These are phyloP conservation scores for Seriola dumerili DNA, from an alignment of 2,113 vertebrate genomes.

Conservation along the genomic window DNA sequence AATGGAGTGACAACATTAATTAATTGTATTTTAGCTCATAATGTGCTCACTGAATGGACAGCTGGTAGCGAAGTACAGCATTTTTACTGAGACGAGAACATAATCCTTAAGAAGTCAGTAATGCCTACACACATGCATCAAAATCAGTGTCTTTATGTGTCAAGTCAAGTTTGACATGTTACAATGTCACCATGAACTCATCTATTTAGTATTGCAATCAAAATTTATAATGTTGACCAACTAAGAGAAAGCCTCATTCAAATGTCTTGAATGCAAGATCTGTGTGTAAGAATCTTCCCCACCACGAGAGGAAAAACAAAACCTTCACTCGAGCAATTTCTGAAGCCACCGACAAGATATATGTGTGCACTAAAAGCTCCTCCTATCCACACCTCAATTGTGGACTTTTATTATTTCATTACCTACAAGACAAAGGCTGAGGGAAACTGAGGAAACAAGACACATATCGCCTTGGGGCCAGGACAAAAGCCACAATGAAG, in stretches of 20 bases:
- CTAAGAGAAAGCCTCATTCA: too few relatives aligned
- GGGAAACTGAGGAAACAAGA: slow-evolving; percentile 2
- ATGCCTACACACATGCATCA: not conserved
- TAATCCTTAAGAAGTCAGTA: not conserved
- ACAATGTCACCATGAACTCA: too few relatives aligned
- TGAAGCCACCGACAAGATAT: not conserved
- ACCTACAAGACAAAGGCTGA: slow-evolving; percentile 10
- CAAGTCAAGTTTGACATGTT: too few relatives aligned
- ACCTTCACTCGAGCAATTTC: not conserved
- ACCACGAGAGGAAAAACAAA: not conserved
- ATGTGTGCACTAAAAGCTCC: slow-evolving; percentile 6
- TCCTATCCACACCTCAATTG: not conserved
- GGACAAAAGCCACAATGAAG: not conserved
- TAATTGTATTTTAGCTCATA: slow-evolving; percentile 40
- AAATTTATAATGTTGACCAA: too few relatives aligned
- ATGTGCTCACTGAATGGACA: slow-evolving; percentile 22
- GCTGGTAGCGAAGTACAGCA: slow-evolving; percentile 15
- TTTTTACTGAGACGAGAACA: slow-evolving; percentile 7
- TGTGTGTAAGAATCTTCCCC: too few relatives aligned
- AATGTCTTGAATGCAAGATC: too few relatives aligned
- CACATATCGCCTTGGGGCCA: not conserved
- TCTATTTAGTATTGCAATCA: too few relatives aligned
- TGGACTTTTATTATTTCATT: slow-evolving; percentile 28
- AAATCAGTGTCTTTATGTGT: too few relatives aligned
- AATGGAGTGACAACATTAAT: slow-evolving; percentile 56